These are phyloP conservation scores for Microplitis deprimator DNA, from an alignment of 2,888 invertebrate species.

Conservation along the genomic window DNA sequence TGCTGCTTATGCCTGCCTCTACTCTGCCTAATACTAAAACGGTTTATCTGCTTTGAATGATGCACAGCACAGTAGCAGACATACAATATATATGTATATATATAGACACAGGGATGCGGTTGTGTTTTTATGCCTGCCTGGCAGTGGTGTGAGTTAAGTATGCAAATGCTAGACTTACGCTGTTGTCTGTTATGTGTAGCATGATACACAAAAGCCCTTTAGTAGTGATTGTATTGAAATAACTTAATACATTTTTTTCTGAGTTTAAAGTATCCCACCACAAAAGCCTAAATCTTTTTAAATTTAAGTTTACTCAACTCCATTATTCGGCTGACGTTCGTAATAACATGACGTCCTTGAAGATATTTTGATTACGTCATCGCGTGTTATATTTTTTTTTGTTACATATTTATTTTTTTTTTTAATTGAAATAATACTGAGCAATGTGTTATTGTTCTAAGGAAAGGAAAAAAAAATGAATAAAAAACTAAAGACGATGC, in stretches of 20 bases:
- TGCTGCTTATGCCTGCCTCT: neutral
- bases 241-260: neutral
- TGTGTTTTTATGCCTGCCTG: neutral
- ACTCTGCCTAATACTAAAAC: conserved; percentile 20
- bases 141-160: neutral
- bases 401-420: neutral
- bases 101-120: neutral
- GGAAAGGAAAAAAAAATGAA: neutral
- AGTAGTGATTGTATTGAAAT: conserved; percentile 1
- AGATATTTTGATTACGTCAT: conserved; percentile 14
- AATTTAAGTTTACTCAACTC: neutral
- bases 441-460: neutral
- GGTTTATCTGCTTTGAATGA: conserved; percentile 38
- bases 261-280: neutral
- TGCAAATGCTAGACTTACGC: neutral
- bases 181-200: neutral
- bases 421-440: neutral
- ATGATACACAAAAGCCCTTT: neutral
- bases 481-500: neutral
- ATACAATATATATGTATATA: neutral
- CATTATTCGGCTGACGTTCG: neutral
- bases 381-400: conserved; percentile 5
- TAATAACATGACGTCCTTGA: conserved; percentile 17
- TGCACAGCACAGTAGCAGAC: conserved; percentile 23
- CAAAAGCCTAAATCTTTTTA: neutral